Evolutionary conservation across 2,888 invertebrate species (phyloP).

Genomic region (Esperia sulphurella): DNA sequence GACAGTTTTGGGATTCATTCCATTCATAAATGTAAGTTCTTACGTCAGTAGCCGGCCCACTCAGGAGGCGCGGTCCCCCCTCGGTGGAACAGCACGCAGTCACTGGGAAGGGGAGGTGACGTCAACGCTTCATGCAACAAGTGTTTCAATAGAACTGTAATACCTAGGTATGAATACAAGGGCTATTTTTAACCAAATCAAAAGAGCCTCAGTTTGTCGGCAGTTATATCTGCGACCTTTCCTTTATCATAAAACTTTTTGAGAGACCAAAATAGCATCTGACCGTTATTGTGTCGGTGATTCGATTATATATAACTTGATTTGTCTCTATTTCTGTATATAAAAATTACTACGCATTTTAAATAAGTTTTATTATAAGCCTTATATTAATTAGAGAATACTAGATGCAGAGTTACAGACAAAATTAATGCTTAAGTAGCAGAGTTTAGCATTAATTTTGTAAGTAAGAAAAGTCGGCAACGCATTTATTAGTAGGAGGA

Average conservation of each 20-base stretch:
- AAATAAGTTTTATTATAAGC: not conserved
- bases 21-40: slow-evolving; percentile 69
- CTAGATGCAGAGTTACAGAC: no score
- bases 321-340: not conserved
- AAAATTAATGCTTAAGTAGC: no score
- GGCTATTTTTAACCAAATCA: slow-evolving; percentile 63
- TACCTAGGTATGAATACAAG: slow-evolving; percentile 35
- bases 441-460: slow-evolving; percentile 3
- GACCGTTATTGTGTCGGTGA: not conserved
- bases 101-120: slow-evolving; percentile 55
- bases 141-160: slow-evolving; percentile 56
- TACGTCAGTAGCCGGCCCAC: slow-evolving; percentile 62
- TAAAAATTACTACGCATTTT: not conserved
- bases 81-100: slow-evolving; percentile 27
- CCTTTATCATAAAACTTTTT: not conserved
- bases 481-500: no score
- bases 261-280: not conserved
- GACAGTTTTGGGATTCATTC: slow-evolving; percentile 47
- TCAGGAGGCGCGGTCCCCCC: slow-evolving; percentile 53
- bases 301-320: not conserved
- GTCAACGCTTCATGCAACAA: slow-evolving; percentile 72
- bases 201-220: slow-evolving; percentile 29
- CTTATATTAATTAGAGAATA: slow-evolving; percentile 3
- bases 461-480: slow-evolving; percentile 4
- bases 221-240: slow-evolving; percentile 11